phyloP scores from a whole-genome alignment of 2,113 vertebrate species.

The Peromyscus californicus region DNA sequence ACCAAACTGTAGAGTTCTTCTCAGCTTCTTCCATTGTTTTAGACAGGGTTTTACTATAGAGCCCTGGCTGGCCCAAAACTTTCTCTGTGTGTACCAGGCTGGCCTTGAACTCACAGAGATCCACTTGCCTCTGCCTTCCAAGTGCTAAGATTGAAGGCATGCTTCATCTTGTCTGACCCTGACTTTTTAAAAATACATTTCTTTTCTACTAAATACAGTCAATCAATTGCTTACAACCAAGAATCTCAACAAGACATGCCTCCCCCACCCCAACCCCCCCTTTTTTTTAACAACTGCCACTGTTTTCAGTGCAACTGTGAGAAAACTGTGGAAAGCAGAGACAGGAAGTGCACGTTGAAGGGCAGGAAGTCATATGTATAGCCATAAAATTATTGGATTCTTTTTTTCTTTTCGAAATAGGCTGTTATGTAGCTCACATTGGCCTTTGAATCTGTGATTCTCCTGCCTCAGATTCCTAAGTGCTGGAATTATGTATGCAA shows the following conservation, averaged over 20 bases:
- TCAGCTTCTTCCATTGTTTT: background rate
- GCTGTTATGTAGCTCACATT: background rate
- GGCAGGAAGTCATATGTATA: background rate
- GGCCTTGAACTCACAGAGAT: background rate
- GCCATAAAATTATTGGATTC: background rate
- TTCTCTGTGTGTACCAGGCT: background rate
- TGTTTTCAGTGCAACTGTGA: background rate
- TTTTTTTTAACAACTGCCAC: background rate
- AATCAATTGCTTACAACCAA: background rate
- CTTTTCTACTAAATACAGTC: constrained; percentile 39
- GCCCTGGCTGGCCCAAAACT: background rate
- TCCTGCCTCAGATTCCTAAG: background rate
- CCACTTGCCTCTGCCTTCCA: background rate
- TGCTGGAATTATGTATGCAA: background rate
- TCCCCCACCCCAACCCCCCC: background rate
- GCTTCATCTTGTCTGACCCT: background rate
- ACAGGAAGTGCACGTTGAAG: background rate
- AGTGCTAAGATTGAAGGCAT: background rate
- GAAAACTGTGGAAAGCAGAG: constrained; percentile 21
- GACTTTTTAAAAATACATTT: constrained; percentile 9
- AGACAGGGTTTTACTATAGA: background rate
- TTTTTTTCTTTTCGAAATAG: background rate
- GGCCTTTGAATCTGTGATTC: background rate
- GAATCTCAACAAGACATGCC: background rate
- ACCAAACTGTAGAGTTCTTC: constrained; percentile 17